Evolutionary conservation across 53 echinoderm and acorn worm species (phyloP).

Genomic region (Glandiceps talaboti): DNA sequence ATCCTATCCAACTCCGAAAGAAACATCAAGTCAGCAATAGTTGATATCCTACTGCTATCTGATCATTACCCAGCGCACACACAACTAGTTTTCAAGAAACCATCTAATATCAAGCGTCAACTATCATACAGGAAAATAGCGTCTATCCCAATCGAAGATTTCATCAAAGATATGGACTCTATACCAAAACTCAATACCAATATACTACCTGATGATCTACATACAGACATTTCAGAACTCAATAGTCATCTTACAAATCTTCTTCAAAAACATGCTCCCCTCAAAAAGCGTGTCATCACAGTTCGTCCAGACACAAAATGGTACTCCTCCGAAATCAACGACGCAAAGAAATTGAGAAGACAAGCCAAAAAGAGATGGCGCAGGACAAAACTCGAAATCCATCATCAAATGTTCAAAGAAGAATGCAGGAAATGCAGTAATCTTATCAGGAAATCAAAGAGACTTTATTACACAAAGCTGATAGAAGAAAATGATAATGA

Average conservation of each 20-base stretch:
- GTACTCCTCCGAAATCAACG: conserved; percentile 5
- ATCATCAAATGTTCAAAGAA: conserved; percentile 11
- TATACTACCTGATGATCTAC: not conserved
- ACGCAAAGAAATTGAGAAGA: conserved; percentile 11
- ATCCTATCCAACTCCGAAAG: conserved; percentile 7
- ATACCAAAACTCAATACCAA: not conserved
- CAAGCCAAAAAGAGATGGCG: conserved; percentile 12
- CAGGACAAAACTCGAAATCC: conserved; percentile 11
- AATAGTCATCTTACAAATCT: not conserved
- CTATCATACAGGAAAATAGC: not conserved
- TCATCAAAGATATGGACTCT: not conserved
- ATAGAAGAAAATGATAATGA: conserved; percentile 5
- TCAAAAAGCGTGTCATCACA: not conserved
- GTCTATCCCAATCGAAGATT: not conserved
- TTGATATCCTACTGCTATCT: not conserved
- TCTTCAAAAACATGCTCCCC: conserved; percentile 17
- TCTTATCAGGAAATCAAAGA: conserved; percentile 5
- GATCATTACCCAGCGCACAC: not conserved
- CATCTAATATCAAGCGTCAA: not conserved
- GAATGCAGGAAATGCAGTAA: conserved; percentile 8
- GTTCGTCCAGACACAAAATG: conserved; percentile 10
- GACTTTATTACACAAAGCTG: conserved; percentile 5
- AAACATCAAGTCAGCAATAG: not conserved
- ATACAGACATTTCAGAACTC: not conserved
- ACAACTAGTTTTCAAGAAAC: not conserved